Base-by-base conservation (phyloP, 2,888 invertebrate species). In the Sylvicola cinctus region DNA sequence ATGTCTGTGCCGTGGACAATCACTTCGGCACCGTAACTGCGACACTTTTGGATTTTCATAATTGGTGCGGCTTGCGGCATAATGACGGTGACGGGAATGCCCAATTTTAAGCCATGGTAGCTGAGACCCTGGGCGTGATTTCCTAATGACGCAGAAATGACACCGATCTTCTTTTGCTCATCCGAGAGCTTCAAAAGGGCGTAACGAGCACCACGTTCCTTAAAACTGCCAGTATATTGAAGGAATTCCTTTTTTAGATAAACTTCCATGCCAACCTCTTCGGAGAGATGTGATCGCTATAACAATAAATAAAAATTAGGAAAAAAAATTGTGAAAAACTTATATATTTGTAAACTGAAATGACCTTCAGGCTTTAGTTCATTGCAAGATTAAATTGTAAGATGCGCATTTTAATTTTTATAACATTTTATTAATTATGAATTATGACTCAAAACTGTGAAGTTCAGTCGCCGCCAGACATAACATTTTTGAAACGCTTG, bases 11-110 rank as follows among this genome's bases (percentile, higher is more conserved):
- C 93, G 40, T 75, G 64, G 11, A 85, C 69, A 16, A 93, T 68
- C 6, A 93, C 87, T 32, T 70, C 71, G 2, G 93, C 91, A 5
- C 83, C 80, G 50, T 72, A 81, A 34, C 75, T 74, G 35, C 73
- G 69, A 51, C 93, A 93, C 40, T 79, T 75, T 48, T 84, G 75
- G 32, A 93, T 78, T 61, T 93, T 95, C 88, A 93, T 93, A 37
- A 95, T 80, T 0, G 93, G 91, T 0, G 93, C 93, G 1, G 85
- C 74, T 28, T 74, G 72, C 0, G 93, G 93, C 93, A 95, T 93
- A n/a, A 95, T 83, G 4, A 95, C 85, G 0, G 81, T 83, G 0
- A 74, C 70, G 0, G 78, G 72, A 16, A 81, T 66, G 28, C 63
- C 61, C 7, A 85, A 61, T 38, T 67, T 64, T 43, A 67, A 61